Evolutionary conservation across 2,113 vertebrate genomes (phyloP).

Genomic region (Suncus etruscus): DNA sequence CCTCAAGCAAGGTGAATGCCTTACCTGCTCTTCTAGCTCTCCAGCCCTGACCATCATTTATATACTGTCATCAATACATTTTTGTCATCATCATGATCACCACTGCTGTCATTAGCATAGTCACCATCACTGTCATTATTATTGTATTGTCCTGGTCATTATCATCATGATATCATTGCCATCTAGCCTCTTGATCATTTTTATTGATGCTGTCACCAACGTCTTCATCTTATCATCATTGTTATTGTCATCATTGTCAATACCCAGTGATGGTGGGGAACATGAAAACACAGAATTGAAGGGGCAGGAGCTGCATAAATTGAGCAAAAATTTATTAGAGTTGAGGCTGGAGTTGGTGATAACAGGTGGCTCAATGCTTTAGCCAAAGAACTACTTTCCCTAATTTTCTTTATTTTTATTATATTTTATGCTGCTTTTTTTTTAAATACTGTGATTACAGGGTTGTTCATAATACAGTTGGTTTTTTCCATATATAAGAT

Average conservation of each 20-base stretch:
- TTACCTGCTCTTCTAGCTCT: too few species aligned
- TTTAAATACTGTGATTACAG: too few species aligned
- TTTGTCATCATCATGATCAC: background rate
- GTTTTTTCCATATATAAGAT: too few species aligned
- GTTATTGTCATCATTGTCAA: background rate
- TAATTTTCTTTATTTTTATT: background rate
- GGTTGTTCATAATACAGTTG: too few species aligned
- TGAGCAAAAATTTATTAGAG: background rate
- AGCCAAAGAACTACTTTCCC: background rate
- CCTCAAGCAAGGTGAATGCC: too few species aligned
- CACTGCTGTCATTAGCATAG: background rate
- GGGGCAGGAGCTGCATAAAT: background rate
- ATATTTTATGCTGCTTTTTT: too few species aligned
- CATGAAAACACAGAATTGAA: background rate
- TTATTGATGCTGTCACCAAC: background rate
- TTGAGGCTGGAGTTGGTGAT: too few species aligned
- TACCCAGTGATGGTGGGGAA: background rate
- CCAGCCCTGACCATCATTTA: too few species aligned
- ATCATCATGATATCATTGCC: too few species aligned
- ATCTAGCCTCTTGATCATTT: background rate
- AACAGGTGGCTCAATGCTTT: background rate
- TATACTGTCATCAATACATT: too few species aligned
- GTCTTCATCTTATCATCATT: background rate
- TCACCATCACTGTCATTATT: background rate
- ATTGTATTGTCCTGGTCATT: too few species aligned